A percentile compares a stretch with the other conserved stretches of the same genome.
These are phyloP conservation scores for Arothron firmamentum DNA, from an alignment of 2,113 vertebrate species.

Conservation along the genomic window DNA sequence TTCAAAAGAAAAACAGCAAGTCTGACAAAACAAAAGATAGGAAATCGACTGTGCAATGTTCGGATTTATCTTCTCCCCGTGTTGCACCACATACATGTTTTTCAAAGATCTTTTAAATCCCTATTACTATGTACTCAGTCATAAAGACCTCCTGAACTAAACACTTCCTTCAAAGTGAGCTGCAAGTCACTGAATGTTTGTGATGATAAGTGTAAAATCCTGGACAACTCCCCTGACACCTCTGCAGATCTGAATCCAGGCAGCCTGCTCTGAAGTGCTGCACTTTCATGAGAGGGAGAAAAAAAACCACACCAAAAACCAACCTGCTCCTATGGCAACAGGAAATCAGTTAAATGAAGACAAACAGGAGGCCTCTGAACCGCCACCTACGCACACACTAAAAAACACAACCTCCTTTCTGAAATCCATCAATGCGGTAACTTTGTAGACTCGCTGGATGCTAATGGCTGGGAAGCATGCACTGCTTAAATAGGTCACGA, in stretches of 20 bases:
- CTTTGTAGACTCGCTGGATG: slow-evolving; percentile 65
- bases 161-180: slow-evolving; percentile 57
- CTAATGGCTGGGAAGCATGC: slow-evolving; percentile 64
- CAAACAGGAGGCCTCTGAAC: slow-evolving; percentile 74
- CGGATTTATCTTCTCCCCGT: slow-evolving; percentile 1
- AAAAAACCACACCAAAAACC: slow-evolving; percentile 48
- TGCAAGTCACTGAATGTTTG: slow-evolving; percentile 61
- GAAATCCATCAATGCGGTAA: slow-evolving; percentile 66
- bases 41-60: slow-evolving; percentile 5
- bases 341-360: slow-evolving; percentile 73
- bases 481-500: slow-evolving; percentile 73
- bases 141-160: slow-evolving; percentile 40
- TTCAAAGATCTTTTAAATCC: slow-evolving; percentile 36
- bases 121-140: slow-evolving; percentile 26
- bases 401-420: slow-evolving; percentile 70
- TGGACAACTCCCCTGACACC: slow-evolving; percentile 65
- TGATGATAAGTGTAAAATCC: slow-evolving; percentile 59
- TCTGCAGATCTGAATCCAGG: slow-evolving; percentile 61
- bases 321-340: slow-evolving; percentile 73
- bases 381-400: slow-evolving; percentile 66
- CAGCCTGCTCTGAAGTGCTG: slow-evolving; percentile 60
- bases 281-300: slow-evolving; percentile 41
- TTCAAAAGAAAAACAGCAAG: slow-evolving; percentile 14
- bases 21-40: slow-evolving; percentile 27
- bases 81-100: slow-evolving; percentile 2